Percentiles rank a stretch among this genome's conserved stretches.
Conservation (phyloP, 2,113 vertebrate genomes). For the Vireo altiloquus region DNA sequence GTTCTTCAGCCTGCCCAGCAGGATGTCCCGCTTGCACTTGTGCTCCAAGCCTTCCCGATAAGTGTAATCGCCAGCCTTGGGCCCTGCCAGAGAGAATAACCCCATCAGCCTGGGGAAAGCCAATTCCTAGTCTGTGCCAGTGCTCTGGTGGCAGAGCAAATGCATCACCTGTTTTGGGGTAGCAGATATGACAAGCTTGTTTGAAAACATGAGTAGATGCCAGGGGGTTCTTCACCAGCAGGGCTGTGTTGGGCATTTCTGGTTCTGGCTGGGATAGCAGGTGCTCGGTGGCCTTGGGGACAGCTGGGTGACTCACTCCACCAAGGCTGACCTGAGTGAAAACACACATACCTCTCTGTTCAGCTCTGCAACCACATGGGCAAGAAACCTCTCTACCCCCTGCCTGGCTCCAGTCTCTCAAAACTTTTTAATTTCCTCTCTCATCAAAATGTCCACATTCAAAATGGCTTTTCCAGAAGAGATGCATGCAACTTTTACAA, state of each 20-base stretch:
- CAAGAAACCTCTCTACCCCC: neutral
- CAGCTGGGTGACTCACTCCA: constrained; percentile 29
- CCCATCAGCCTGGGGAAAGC: neutral
- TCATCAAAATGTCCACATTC: neutral
- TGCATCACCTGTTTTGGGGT: constrained; percentile 86
- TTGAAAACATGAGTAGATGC: constrained; percentile 87
- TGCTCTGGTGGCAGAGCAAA: neutral
- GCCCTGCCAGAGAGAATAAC: constrained; percentile 66
- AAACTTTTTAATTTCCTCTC: neutral
- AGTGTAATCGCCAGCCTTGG: constrained; percentile 79
- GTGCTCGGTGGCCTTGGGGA: constrained; percentile 18
- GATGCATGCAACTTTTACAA: neutral
- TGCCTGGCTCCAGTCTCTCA: neutral
- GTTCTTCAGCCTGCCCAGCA: constrained; percentile 81
- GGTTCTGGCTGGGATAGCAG: constrained; percentile 58
- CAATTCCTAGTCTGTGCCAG: neutral
- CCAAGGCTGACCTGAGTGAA: constrained; percentile 31
- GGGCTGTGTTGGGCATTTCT: constrained; percentile 77
- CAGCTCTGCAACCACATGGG: neutral
- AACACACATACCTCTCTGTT: neutral
- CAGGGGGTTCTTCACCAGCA: constrained; percentile 90
- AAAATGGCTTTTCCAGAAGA: neutral
- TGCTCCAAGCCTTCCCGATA: constrained; percentile 86
- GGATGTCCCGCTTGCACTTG: constrained; percentile 82
- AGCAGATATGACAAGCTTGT: constrained; percentile 89